Evolutionary conservation across 2,113 vertebrate species (phyloP).

Genomic region (Spea multiplicata): DNA sequence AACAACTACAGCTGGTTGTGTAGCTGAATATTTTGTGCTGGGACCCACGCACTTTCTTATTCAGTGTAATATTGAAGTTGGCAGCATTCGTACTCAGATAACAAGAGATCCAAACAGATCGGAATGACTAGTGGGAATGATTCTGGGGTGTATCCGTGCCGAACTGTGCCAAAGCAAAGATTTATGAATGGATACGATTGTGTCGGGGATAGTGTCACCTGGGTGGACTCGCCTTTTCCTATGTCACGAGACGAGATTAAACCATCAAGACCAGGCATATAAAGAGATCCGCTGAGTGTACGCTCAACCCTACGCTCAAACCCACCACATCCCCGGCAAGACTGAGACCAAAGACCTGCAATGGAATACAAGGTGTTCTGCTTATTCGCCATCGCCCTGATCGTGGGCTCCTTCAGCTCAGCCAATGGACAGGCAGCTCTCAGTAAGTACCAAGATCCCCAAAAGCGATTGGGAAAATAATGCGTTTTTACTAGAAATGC

Average conservation of each 20-base stretch:
- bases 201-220: not conserved
- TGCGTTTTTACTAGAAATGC: too few species aligned
- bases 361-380: conserved; percentile 39
- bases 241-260: conserved; percentile 1
- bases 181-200: not conserved
- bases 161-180: conserved; percentile 24
- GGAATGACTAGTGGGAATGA: not conserved
- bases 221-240: not conserved
- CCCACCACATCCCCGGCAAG: conserved; percentile 6
- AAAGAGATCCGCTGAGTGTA: not conserved
- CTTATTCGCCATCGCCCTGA: conserved; percentile 40
- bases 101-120: not conserved
- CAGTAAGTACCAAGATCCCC: conserved; percentile 13
- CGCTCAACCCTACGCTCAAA: not conserved
- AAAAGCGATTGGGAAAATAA: too few species aligned
- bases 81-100: not conserved
- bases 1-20: not conserved
- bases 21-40: not conserved
- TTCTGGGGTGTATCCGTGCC: not conserved
- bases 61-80: conserved; percentile 30
- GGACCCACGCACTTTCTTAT: not conserved
- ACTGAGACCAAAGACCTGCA: conserved; percentile 22
- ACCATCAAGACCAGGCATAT: conserved; percentile 3
- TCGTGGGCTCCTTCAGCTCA: conserved; percentile 31
- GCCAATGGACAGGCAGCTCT: conserved; percentile 25